A percentile compares a stretch with the other conserved stretches of the same genome.
These are phyloP conservation scores for Cremastobaeus sp. DNA, from an alignment of 2,888 invertebrate species.

Conservation along the genomic window DNA sequence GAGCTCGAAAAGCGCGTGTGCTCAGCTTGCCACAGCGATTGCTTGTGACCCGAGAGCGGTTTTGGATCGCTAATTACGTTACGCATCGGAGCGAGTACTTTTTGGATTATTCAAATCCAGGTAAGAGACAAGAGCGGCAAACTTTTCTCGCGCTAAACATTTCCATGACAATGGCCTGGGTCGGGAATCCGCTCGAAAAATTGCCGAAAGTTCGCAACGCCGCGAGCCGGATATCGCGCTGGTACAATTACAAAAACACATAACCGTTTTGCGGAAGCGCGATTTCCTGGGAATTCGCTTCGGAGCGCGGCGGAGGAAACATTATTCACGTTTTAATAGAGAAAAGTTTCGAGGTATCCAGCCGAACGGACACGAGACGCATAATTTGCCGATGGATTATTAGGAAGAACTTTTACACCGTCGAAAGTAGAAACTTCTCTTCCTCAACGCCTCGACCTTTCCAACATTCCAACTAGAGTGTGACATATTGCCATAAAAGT, in stretches of 20 bases:
- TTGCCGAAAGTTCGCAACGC: no score
- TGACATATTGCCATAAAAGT: slow-evolving; percentile 53
- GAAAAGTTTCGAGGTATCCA: slow-evolving; percentile 46
- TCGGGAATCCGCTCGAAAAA: no score
- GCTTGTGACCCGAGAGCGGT: no score
- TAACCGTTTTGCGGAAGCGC: slow-evolving; percentile 5
- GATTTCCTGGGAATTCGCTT: slow-evolving; percentile 27
- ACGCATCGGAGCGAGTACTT: no score
- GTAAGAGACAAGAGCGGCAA: slow-evolving; percentile 5
- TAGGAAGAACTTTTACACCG: slow-evolving; percentile 59
- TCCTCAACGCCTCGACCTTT: slow-evolving; percentile 51
- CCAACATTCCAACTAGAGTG: slow-evolving; percentile 60
- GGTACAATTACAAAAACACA: slow-evolving; percentile 15
- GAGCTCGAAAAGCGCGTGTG: slow-evolving; percentile 49
- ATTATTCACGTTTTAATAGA: slow-evolving; percentile 41
- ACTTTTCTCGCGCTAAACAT: no score
- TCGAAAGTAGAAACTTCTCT: slow-evolving; percentile 61
- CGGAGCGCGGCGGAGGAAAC: slow-evolving; percentile 28
- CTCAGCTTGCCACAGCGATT: slow-evolving; percentile 4
- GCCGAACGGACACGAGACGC: slow-evolving; percentile 48
- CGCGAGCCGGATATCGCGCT: no score
- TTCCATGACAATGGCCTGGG: no score
- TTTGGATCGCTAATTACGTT: no score
- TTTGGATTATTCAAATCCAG: slow-evolving; percentile 42
- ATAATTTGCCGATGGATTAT: slow-evolving; percentile 60